Evolutionary conservation across 2,888 invertebrate genomes (phyloP), one percentile per base, ranked within the genome.

Genomic region (Dasysyrphus tricinctus): DNA sequence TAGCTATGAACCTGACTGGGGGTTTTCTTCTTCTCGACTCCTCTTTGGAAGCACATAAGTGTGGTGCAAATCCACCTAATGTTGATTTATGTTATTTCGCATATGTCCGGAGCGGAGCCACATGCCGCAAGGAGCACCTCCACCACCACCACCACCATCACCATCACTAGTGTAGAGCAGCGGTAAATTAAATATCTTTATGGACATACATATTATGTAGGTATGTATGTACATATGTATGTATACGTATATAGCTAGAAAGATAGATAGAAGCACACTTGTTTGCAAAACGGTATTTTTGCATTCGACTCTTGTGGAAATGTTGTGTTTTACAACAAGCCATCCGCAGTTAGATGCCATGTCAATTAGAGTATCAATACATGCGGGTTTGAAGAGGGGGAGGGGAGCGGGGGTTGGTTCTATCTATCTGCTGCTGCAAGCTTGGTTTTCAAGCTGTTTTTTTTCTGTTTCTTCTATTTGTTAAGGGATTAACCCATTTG

Each of bases 281-380:
- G 86, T 82, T 86, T 82, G 75, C 70, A 59, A 75, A 86, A 86
- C 86, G 86, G 86, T 86, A 86, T 86, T 86, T 86, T 82, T 86
- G 82, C 86, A 86, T 67, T 67, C 47, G 63, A 63, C 57, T 54
- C 49, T 42, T 14, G 32, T 54, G 65, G 47, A 57, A 70, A 76
- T 77, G 80, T 85, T 80, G 80, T 85, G 42, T 74, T 77, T 65
- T 44, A 61, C 72, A 70, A 49, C 56, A 77, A 74, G 44, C 69
- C 44, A 69, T 49, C 56, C 32, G 49, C 67, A 65, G 82, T 63
- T 42, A 69, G 74, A 75, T 78, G 59, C 59, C 74, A 79, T 75
- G 78, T 82, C 82, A 86, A 86, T 86, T 86, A 82, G 78, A 61
- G 82, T 82, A 82, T 82, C 75, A 79, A 79, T 82, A 79, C 61